Conservation (phyloP, 2,797 vertebrate genomes). For the Paedocypris micromegethes region DNA sequence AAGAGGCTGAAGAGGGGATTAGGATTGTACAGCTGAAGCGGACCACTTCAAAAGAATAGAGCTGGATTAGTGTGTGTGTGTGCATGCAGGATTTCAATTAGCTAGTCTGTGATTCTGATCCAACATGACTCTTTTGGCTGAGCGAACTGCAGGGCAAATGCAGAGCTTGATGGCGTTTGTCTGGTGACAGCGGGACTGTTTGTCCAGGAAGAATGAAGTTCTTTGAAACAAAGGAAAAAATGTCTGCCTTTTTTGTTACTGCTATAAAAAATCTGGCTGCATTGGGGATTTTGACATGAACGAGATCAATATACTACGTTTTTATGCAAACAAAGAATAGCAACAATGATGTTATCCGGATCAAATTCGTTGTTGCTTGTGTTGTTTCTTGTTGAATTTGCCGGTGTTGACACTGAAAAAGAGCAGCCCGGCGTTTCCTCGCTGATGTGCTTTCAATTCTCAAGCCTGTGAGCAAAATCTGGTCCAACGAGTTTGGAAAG, state of each 20-base stretch:
- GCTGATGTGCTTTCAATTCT: slow-evolving; percentile 13
- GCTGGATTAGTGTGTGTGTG: slow-evolving; percentile 46
- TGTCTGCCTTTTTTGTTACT: neutral
- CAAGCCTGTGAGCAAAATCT: slow-evolving; percentile 38
- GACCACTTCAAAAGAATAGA: slow-evolving; percentile 54
- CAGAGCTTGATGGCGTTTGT: slow-evolving; percentile 23
- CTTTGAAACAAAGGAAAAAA: slow-evolving; percentile 17
- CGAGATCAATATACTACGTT: too few species aligned
- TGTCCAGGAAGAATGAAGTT: slow-evolving; percentile 35
- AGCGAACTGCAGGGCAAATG: slow-evolving; percentile 12
- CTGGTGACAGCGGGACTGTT: slow-evolving; percentile 21
- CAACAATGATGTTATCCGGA: too few species aligned
- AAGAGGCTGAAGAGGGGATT: slow-evolving; percentile 49
- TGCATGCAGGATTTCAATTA: slow-evolving; percentile 51
- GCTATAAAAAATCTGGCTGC: too few species aligned
- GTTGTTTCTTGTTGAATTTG: neutral
- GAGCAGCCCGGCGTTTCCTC: slow-evolving; percentile 24
- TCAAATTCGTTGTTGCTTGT: too few species aligned
- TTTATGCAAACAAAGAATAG: too few species aligned
- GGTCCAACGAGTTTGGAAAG: slow-evolving; percentile 52
- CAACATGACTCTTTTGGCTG: slow-evolving; percentile 35
- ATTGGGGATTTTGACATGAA: too few species aligned
- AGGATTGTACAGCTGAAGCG: slow-evolving; percentile 53
- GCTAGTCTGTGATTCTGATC: slow-evolving; percentile 43
- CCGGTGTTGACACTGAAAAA: slow-evolving; percentile 35